These are phyloP conservation scores for Dallia pectoralis DNA, from an alignment of 2,797 vertebrate species.

Conservation along the genomic window DNA sequence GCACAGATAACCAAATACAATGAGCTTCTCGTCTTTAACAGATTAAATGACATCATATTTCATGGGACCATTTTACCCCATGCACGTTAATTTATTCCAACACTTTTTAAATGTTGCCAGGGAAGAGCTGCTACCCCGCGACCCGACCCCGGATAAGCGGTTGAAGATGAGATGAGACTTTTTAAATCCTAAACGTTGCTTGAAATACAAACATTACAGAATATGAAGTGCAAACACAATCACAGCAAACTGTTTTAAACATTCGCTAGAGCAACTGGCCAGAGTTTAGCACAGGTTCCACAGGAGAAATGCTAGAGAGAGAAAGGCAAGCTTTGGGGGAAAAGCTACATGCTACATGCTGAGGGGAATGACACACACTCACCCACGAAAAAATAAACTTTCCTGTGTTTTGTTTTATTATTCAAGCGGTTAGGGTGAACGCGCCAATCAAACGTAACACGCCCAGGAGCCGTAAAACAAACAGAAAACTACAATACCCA, in stretches of 20 bases:
- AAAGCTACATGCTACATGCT: not conserved
- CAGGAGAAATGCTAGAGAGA: conserved; percentile 1
- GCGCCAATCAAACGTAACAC: not conserved
- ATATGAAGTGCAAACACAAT: conserved; percentile 18
- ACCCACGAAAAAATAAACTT: not conserved
- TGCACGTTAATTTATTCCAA: conserved; percentile 6
- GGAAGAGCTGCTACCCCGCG: too few species aligned
- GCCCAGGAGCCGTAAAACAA: not conserved
- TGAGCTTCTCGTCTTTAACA: not conserved
- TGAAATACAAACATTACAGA: conserved; percentile 16
- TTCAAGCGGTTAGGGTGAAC: not conserved
- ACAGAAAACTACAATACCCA: not conserved
- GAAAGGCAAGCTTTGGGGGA: not conserved
- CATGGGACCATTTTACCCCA: conserved; percentile 20
- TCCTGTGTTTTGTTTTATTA: not conserved
- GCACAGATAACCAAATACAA: conserved; percentile 1
- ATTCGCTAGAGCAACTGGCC: conserved; percentile 19
- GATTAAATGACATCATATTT: not conserved
- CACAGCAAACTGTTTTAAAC: conserved; percentile 18
- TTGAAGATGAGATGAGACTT: too few species aligned
- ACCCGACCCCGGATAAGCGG: too few species aligned
- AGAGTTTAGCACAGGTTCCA: not conserved
- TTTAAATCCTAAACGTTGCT: not conserved
- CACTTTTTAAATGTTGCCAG: too few species aligned
- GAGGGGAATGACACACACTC: not conserved